Conservation (phyloP, 2,113 vertebrate genomes). For the Eptesicus fuscus region DNA sequence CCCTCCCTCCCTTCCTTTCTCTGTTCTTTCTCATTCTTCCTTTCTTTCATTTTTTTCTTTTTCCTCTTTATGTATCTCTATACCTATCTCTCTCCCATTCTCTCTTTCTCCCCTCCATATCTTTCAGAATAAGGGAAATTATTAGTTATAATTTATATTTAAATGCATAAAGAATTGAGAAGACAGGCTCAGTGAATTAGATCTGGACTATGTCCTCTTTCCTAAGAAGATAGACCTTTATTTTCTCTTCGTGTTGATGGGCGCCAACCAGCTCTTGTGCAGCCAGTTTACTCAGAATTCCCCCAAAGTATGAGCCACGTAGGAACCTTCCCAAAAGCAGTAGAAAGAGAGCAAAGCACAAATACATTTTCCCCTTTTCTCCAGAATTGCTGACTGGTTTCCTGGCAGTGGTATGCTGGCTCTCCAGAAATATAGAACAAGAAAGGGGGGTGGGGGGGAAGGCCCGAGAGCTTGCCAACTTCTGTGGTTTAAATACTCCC, state of each 20-base stretch:
- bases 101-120: not conserved
- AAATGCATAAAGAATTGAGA: not conserved
- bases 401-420: not conserved
- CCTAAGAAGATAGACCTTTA: not conserved
- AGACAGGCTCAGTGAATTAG: not conserved
- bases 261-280: not conserved
- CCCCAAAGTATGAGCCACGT: not conserved
- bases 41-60: not conserved
- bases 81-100: not conserved
- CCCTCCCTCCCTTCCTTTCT: not conserved
- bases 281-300: not conserved
- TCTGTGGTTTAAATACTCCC: not conserved
- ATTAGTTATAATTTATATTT: not conserved
- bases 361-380: not conserved
- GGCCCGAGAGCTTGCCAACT: not conserved
- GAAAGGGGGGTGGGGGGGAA: not conserved
- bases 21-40: not conserved
- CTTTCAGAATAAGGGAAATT: not conserved
- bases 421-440: not conserved
- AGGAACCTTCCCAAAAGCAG: not conserved
- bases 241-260: not conserved
- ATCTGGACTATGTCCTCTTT: not conserved
- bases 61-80: not conserved
- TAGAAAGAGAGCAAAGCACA: not conserved
- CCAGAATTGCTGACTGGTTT: not conserved